phyloP scores from a whole-genome alignment of 2,113 vertebrate genomes.

The Notiomystis cincta region DNA sequence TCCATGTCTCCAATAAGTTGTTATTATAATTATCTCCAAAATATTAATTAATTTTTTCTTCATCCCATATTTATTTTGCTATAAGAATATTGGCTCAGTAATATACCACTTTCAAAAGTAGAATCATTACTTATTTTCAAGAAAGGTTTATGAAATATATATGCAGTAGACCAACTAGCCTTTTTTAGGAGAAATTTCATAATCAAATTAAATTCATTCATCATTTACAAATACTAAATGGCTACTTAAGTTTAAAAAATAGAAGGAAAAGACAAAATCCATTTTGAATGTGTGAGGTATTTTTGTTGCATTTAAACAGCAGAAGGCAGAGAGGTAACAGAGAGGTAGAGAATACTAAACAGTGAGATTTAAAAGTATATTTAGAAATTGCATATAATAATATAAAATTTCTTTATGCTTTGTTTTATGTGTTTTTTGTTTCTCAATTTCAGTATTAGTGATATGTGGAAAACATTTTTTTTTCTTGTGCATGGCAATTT shows the following conservation, averaged over 20 bases:
- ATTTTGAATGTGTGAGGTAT: background rate
- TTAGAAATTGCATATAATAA: background rate
- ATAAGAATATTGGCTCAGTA: background rate
- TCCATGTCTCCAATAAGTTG: background rate
- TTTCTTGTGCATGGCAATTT: background rate
- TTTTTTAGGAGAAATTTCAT: background rate
- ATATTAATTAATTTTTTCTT: background rate
- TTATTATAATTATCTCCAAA: background rate
- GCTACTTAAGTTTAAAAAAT: background rate
- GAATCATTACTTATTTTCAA: background rate
- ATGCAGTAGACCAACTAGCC: background rate
- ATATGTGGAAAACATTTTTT: accelerated
- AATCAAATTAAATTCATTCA: background rate
- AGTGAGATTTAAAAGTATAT: background rate
- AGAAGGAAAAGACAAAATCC: background rate
- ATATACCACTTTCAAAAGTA: background rate
- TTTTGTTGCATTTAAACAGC: background rate
- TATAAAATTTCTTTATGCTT: background rate
- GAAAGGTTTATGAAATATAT: background rate
- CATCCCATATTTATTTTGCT: background rate
- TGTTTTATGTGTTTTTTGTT: background rate
- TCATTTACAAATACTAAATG: background rate
- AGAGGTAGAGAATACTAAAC: background rate
- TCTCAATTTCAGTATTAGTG: background rate
- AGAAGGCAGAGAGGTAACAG: background rate